Evolutionary conservation across 2,888 invertebrate species (phyloP).

Genomic region (Drosophila longiperda): DNA sequence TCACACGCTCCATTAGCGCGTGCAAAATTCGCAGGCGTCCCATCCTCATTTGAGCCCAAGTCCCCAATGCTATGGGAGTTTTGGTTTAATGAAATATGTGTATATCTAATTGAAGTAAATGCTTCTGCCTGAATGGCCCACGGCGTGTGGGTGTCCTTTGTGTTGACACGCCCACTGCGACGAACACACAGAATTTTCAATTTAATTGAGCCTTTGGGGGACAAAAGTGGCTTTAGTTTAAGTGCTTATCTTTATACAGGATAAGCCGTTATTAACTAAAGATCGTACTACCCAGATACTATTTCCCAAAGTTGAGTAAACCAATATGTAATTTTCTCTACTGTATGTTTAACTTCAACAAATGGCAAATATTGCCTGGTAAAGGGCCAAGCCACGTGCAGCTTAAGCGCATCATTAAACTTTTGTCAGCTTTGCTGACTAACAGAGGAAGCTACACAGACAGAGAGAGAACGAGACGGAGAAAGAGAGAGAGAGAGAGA

Average conservation of each 20-base stretch:
- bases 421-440: conserved; percentile 65
- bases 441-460: conserved; percentile 32
- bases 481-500: background rate
- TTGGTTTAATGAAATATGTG: conserved; percentile 72
- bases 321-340: conserved; percentile 24
- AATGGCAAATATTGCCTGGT: conserved; percentile 5
- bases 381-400: conserved; percentile 14
- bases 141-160: conserved; percentile 17
- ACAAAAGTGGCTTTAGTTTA: conserved; percentile 34
- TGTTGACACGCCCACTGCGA: conserved; percentile 15
- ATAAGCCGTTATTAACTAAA: conserved; percentile 6
- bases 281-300: conserved; percentile 21
- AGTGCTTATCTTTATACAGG: conserved; percentile 27
- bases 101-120: conserved; percentile 64
- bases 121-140: conserved; percentile 23
- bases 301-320: conserved; percentile 20
- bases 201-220: conserved; percentile 58
- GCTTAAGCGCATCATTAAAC: conserved; percentile 77
- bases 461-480: background rate
- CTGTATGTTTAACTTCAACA: conserved; percentile 21
- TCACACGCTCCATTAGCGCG: conserved; percentile 81
- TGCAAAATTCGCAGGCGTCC: conserved; percentile 43
- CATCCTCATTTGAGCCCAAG: background rate
- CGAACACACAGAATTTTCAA: conserved; percentile 45
- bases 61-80: conserved; percentile 8